Conservation (phyloP, 2,113 vertebrate species). For the Scomber japonicus region DNA sequence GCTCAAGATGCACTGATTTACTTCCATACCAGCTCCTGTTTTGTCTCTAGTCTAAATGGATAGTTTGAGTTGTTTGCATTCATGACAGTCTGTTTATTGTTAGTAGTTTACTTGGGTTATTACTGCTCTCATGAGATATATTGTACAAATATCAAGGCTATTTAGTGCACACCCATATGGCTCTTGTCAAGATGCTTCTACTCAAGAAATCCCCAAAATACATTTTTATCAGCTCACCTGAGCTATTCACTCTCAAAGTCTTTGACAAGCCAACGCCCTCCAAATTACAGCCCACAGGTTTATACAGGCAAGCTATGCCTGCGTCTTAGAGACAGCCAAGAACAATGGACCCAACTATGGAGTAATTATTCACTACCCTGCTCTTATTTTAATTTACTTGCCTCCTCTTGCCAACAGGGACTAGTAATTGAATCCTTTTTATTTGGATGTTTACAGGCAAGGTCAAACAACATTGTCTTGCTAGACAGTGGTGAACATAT, state of each 20-base stretch:
- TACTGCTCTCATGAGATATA: constrained; percentile 7
- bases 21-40: not conserved
- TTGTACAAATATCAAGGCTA: constrained; percentile 6
- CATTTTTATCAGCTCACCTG: constrained; percentile 65
- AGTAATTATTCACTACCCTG: constrained; percentile 45
- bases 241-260: constrained; percentile 48
- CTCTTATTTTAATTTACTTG: constrained; percentile 54
- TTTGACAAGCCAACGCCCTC: constrained; percentile 68
- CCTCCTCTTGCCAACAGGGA: constrained; percentile 60
- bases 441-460: constrained; percentile 65
- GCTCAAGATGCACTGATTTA: not conserved
- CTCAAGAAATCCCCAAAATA: constrained; percentile 64
- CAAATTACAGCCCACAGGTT: constrained; percentile 69
- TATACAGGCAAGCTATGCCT: constrained; percentile 59
- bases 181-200: constrained; percentile 36
- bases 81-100: constrained; percentile 14
- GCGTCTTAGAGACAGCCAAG: constrained; percentile 50
- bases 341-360: constrained; percentile 58
- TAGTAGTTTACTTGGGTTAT: not conserved
- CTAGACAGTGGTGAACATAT: constrained; percentile 39
- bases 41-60: not conserved
- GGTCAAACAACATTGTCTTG: constrained; percentile 53
- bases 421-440: constrained; percentile 64
- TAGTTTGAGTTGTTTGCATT: constrained; percentile 17
- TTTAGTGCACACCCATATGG: constrained; percentile 22